These are phyloP conservation scores for Heteromurus nitidus DNA, from an alignment of 2,888 invertebrate species.

Conservation along the genomic window DNA sequence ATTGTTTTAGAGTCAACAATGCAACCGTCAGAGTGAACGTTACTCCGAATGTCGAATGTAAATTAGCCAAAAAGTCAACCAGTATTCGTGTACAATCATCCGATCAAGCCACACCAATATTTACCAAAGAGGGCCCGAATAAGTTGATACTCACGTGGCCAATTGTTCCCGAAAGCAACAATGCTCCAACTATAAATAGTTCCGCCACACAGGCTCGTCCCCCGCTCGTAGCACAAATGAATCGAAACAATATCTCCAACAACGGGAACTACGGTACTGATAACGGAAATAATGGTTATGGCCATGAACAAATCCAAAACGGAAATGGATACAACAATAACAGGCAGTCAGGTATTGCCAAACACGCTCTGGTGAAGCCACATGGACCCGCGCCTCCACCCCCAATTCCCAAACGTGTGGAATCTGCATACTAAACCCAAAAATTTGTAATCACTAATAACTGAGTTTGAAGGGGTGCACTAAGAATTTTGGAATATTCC, in stretches of 20 bases:
- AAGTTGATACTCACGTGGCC: slow-evolving; percentile 72
- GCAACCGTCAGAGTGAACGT: slow-evolving; percentile 84
- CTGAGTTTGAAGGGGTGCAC: too few relatives aligned
- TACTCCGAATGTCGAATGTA: slow-evolving; percentile 85
- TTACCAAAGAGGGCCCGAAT: slow-evolving; percentile 72
- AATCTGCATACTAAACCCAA: slow-evolving; percentile 52
- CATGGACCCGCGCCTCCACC: slow-evolving; percentile 62
- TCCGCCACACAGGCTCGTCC: slow-evolving; percentile 27
- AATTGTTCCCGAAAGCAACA: slow-evolving; percentile 47
- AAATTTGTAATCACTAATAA: neutral
- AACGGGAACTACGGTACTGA: slow-evolving; percentile 51
- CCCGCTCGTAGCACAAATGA: slow-evolving; percentile 56
- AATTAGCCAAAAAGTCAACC: slow-evolving; percentile 87
- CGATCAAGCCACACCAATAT: slow-evolving; percentile 69
- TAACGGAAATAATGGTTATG: slow-evolving; percentile 55
- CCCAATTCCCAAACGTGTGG: slow-evolving; percentile 64
- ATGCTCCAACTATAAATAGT: slow-evolving; percentile 29
- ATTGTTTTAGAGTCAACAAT: slow-evolving; percentile 80
- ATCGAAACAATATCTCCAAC: slow-evolving; percentile 57
- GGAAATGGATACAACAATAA: slow-evolving; percentile 66
- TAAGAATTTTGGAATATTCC: too few relatives aligned
- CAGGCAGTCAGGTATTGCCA: slow-evolving; percentile 22
- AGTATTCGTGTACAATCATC: slow-evolving; percentile 78
- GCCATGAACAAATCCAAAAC: slow-evolving; percentile 22
- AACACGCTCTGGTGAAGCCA: slow-evolving; percentile 45